Evolutionary conservation across 2,113 vertebrate genomes (phyloP).

Genomic region (Empidonax alnorum): DNA sequence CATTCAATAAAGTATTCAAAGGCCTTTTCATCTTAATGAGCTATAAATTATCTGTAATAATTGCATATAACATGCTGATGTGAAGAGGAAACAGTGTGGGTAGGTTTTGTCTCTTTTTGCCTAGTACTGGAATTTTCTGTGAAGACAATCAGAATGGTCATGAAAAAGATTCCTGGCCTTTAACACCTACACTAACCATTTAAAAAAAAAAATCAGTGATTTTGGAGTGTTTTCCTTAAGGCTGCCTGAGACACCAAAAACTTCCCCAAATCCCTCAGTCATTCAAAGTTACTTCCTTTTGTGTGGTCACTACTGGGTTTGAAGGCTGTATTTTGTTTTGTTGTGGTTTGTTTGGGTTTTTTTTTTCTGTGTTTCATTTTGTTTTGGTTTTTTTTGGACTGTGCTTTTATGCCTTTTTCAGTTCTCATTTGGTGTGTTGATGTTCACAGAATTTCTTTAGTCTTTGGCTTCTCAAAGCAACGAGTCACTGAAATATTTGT

Average conservation of each 20-base stretch:
- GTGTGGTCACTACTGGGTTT: neutral
- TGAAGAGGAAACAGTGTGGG: neutral
- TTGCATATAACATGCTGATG: neutral
- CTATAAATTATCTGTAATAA: neutral
- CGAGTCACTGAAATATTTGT: neutral
- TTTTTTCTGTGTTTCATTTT: neutral
- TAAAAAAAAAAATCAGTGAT: neutral
- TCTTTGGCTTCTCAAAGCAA: neutral
- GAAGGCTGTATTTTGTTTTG: neutral
- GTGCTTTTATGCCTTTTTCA: neutral
- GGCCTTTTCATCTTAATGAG: neutral
- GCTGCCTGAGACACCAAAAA: neutral
- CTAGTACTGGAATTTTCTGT: neutral
- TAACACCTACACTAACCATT: neutral
- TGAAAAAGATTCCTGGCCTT: neutral
- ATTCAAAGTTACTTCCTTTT: neutral
- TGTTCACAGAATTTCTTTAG: neutral
- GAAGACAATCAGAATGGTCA: neutral
- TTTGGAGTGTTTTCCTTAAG: neutral
- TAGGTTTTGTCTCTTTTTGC: neutral
- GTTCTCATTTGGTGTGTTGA: neutral
- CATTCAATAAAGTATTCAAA: neutral
- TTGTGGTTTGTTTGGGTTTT: neutral
- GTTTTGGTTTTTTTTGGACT: neutral
- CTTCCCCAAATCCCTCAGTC: neutral